Percentiles rank a stretch among this genome's conserved stretches.
Evolutionary conservation across 2,888 invertebrate genomes (phyloP).

Genomic region (Adelognathus sp.): DNA sequence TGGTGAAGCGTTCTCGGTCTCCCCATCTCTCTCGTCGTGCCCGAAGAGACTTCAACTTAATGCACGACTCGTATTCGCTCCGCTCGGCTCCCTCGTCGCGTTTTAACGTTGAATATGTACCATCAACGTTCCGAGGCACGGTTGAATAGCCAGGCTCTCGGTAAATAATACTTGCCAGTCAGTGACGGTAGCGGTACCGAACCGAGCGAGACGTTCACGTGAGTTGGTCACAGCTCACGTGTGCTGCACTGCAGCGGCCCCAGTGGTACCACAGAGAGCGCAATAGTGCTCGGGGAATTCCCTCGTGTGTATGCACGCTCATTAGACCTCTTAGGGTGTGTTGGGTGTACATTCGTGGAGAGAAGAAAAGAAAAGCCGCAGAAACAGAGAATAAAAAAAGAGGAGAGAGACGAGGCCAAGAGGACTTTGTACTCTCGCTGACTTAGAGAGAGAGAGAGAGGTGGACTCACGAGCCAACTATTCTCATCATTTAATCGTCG

Average conservation of each 20-base stretch:
- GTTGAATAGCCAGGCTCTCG: not conserved
- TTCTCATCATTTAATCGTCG: constrained; percentile 23
- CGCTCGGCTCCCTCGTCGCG: constrained; percentile 8
- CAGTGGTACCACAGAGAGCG: not conserved
- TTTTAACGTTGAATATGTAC: constrained; percentile 16
- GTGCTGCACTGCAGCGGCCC: not conserved
- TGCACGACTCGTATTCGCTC: constrained; percentile 3
- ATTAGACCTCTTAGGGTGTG: not conserved
- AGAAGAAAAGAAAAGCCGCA: not conserved
- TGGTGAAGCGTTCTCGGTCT: not conserved
- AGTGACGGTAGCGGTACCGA: not conserved
- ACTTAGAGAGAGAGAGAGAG: constrained; percentile 11
- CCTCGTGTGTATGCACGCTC: not conserved
- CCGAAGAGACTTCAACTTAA: constrained; percentile 23
- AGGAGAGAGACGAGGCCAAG: constrained; percentile 14
- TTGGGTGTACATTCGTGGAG: not conserved
- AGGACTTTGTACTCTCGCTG: constrained; percentile 20
- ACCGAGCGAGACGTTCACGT: not conserved
- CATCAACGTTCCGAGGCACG: not conserved
- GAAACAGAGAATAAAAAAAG: not conserved
- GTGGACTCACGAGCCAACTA: constrained; percentile 9
- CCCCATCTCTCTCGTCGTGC: not conserved
- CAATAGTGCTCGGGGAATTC: constrained; percentile 20
- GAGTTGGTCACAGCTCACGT: not conserved
- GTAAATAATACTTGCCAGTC: constrained; percentile 25